phyloP scores from a whole-genome alignment of 2,113 vertebrate genomes.

The Prinia subflava region DNA sequence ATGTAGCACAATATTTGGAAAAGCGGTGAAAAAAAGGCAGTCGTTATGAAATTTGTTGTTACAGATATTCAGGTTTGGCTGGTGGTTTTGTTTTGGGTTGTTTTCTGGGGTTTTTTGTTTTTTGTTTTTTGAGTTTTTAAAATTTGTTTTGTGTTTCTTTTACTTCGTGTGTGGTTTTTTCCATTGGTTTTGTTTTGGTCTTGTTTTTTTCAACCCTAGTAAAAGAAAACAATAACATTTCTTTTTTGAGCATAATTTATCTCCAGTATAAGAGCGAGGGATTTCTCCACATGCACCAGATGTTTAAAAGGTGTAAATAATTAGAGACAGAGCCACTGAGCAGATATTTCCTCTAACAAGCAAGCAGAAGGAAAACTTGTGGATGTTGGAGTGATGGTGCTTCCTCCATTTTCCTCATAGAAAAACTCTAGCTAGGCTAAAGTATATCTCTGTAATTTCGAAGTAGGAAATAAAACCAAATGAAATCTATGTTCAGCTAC shows the following conservation, averaged over 20 bases:
- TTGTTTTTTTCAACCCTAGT: background rate
- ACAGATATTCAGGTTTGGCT: background rate
- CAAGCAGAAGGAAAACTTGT: background rate
- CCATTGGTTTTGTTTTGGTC: background rate
- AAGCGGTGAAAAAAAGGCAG: background rate
- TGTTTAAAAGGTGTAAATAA: background rate
- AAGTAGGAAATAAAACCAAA: background rate
- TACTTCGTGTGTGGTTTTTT: background rate
- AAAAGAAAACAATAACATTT: background rate
- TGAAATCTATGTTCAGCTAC: background rate
- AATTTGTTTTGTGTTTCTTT: background rate
- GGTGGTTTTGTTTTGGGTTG: background rate
- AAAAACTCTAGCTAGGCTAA: background rate
- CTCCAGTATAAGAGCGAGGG: background rate
- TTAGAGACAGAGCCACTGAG: background rate
- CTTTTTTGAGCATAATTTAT: background rate
- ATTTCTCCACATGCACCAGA: background rate
- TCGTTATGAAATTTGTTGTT: background rate
- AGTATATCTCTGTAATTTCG: background rate
- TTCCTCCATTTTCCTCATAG: background rate
- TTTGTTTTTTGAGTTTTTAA: background rate
- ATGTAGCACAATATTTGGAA: constrained; percentile 31
- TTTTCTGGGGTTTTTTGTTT: background rate
- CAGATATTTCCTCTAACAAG: background rate
- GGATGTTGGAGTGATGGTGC: background rate